phyloP scores from a whole-genome alignment of 2,113 vertebrate species.

The Pyrgilauda ruficollis region DNA sequence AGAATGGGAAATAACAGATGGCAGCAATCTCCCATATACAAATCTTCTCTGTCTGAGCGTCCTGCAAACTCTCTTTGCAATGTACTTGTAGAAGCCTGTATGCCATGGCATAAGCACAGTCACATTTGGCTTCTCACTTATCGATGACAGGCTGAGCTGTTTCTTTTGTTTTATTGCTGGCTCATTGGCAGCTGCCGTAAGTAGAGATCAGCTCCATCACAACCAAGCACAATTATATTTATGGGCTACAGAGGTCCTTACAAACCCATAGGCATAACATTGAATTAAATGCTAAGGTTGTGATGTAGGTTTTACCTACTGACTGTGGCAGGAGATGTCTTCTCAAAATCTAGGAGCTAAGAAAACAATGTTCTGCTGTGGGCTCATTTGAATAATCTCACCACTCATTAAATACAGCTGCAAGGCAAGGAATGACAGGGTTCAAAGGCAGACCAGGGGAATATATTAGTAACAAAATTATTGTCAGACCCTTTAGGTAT shows the following conservation, averaged over 20 bases:
- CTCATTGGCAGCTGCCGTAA: constrained; percentile 55
- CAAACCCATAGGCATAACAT: constrained; percentile 31
- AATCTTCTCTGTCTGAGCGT: background rate
- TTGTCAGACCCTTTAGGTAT: constrained; percentile 67
- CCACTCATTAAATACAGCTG: constrained; percentile 82
- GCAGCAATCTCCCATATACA: constrained; percentile 37
- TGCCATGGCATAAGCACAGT: background rate
- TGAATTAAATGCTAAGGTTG: background rate
- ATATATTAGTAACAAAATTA: constrained; percentile 77
- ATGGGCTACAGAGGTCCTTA: constrained; percentile 18
- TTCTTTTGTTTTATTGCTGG: constrained; percentile 59
- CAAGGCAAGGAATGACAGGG: constrained; percentile 69
- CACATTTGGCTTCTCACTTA: constrained; percentile 54
- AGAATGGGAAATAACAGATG: constrained; percentile 52
- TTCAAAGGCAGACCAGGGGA: constrained; percentile 77
- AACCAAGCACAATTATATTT: constrained; percentile 45
- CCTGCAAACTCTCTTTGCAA: constrained; percentile 25
- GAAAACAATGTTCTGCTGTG: constrained; percentile 62
- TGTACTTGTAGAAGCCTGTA: constrained; percentile 25
- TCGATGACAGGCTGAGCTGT: constrained; percentile 36
- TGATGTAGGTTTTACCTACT: constrained; percentile 39
- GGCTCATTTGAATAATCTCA: constrained; percentile 79
- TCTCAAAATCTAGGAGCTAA: constrained; percentile 51
- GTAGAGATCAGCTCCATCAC: constrained; percentile 31
- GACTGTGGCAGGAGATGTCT: constrained; percentile 35